phyloP scores from a whole-genome alignment of 2,888 invertebrate species.

The Plutella xylostella region DNA sequence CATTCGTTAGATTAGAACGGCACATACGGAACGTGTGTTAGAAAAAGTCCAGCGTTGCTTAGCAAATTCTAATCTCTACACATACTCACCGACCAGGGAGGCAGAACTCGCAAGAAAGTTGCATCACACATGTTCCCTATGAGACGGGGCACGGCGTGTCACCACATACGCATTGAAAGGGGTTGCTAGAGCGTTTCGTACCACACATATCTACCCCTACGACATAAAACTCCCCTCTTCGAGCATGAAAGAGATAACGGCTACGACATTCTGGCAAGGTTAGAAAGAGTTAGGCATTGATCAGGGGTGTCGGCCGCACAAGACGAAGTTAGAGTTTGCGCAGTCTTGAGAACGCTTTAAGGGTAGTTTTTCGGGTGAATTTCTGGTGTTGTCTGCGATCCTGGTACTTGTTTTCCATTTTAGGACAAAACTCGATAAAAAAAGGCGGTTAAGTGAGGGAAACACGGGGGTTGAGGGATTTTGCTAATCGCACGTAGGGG shows the following conservation, averaged over 20 bases:
- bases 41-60: constrained; percentile 62
- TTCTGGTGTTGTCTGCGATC: constrained; percentile 42
- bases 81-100: constrained; percentile 62
- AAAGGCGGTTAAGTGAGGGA: constrained; percentile 46
- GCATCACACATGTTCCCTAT: constrained; percentile 48
- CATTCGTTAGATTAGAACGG: constrained; percentile 4
- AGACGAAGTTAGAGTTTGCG: constrained; percentile 58
- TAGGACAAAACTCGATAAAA: constrained; percentile 70
- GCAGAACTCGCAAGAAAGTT: constrained; percentile 44
- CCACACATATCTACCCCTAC: constrained; percentile 32
- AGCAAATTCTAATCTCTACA: constrained; percentile 70
- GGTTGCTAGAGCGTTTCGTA: constrained; percentile 42
- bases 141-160: constrained; percentile 51
- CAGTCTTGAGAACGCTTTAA: constrained; percentile 50
- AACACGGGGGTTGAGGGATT: constrained; percentile 22
- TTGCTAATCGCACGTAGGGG: constrained; percentile 30
- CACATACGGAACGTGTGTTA: constrained; percentile 36
- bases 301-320: constrained; percentile 32
- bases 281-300: constrained; percentile 53
- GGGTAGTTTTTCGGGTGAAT: constrained; percentile 41
- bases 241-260: constrained; percentile 41
- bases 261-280: constrained; percentile 23
- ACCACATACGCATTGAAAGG: constrained; percentile 58
- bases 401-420: constrained; percentile 69
- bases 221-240: constrained; percentile 34